Base-by-base conservation (phyloP, 2,888 invertebrate species). In the Seira ritae region DNA sequence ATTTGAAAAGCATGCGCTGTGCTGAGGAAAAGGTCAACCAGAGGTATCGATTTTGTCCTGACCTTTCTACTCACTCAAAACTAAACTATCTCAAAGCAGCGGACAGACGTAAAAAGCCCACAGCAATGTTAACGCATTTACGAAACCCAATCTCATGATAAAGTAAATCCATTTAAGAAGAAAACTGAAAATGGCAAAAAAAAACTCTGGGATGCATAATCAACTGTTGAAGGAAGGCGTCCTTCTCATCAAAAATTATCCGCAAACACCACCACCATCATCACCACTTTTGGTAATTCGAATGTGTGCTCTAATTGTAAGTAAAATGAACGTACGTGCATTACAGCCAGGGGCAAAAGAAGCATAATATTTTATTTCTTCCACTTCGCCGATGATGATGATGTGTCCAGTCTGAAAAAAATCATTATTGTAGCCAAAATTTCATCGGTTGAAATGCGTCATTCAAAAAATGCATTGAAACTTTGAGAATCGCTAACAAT, bases 151-250 rank as follows among this genome's bases (percentile, higher is more conserved):
- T 42, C 42, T 42, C 6, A 42, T 6, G 42, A 42, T n/a, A 42
- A 42, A 72, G 72, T 22, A 72, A 42, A 22, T 31, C 19, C 15
- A 46, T 67, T 17, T 60, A 60, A 17, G 55, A 55, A 72, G 22
- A 17, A 50, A 20, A 22, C n/a, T 17, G 20, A 37, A 68, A 15
- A 24, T 19, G 46, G 46, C 37, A 50, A 12, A 71, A 55, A 24
- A 55, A 50, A 42, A 24, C 12, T 72, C 72, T 42, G 6, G 42
- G n/a, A 74, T 23, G 24, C 31, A 76, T 76, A 71, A 71, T 78
- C 78, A 78, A 77, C 69, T 77, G 78, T 78, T 78, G 78, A 78
- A 71, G 71, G 65, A 72, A 71, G 66, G 50, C 78, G 70, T 50
- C 78, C 68, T 31, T 20, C 65, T 77, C 71, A 22, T 70, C 62